Evolutionary conservation across 2,797 vertebrate genomes (phyloP).

Genomic region (Acanthopagrus latus): DNA sequence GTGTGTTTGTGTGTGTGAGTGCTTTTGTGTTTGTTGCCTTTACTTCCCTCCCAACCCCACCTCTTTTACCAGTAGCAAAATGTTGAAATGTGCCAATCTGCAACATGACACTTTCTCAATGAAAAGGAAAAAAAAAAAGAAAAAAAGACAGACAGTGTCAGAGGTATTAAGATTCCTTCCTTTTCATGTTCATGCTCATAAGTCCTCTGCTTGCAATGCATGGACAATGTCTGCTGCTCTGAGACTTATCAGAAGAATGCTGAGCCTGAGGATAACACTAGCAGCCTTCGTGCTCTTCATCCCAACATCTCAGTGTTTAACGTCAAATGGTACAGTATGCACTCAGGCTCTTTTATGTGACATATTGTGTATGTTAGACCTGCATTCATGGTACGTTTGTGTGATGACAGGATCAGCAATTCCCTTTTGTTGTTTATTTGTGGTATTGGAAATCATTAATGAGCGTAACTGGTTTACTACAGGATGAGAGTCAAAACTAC

Average conservation of each 20-base stretch:
- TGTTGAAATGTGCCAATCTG: constrained; percentile 71
- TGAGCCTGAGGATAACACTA: constrained; percentile 65
- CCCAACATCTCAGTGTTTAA: constrained; percentile 45
- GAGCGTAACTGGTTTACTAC: neutral
- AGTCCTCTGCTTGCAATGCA: constrained; percentile 71
- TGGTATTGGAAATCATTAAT: neutral
- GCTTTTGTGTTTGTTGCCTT: constrained; percentile 45
- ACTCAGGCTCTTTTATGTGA: constrained; percentile 15
- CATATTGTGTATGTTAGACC: neutral
- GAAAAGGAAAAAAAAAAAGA: constrained; percentile 40
- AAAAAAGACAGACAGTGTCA: constrained; percentile 48
- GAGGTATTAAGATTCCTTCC: constrained; percentile 72
- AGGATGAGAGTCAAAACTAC: neutral
- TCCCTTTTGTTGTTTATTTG: neutral
- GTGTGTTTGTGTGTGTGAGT: constrained; percentile 20
- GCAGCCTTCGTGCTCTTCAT: constrained; percentile 69
- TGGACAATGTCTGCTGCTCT: constrained; percentile 57
- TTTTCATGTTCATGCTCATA: constrained; percentile 63
- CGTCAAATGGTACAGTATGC: constrained; percentile 69
- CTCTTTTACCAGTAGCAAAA: constrained; percentile 48
- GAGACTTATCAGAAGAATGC: constrained; percentile 67
- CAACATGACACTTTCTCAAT: constrained; percentile 77
- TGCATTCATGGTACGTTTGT: neutral
- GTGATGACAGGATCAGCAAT: neutral
- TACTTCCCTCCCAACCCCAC: constrained; percentile 61